Percentiles rank a stretch among this genome's conserved stretches.
Conservation (phyloP, 2,797 vertebrate species). For the Meriones psammophilus region DNA sequence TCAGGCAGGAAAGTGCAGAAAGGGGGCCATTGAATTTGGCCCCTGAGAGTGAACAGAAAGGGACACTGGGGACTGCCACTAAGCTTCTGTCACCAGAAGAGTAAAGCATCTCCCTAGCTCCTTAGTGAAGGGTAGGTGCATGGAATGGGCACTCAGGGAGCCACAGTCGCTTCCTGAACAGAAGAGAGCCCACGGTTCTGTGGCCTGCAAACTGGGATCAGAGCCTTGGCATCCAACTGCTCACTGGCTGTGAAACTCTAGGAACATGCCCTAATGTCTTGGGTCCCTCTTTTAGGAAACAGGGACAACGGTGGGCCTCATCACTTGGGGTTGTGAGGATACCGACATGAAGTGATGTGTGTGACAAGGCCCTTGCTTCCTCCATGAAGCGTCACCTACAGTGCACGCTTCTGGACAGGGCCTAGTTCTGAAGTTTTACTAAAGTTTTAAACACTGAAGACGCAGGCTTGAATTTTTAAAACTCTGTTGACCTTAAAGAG, state of each 20-base stretch:
- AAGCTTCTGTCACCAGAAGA: not conserved
- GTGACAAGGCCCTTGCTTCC: not conserved
- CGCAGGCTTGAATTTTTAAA: constrained; percentile 81
- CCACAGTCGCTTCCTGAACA: not conserved
- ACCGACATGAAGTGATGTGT: not conserved
- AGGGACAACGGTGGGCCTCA: not conserved
- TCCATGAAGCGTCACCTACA: not conserved
- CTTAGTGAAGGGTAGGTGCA: not conserved
- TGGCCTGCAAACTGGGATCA: not conserved
- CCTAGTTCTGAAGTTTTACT: constrained; percentile 29
- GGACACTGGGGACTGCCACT: not conserved
- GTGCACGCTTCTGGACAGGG: rapidly evolving
- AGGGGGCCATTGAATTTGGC: not conserved
- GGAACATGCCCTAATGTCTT: not conserved
- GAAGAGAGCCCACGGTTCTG: not conserved
- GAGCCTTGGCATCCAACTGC: not conserved
- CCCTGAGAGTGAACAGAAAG: not conserved
- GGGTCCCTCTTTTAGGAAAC: not conserved
- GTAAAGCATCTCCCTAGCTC: not conserved
- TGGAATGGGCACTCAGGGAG: too few species aligned
- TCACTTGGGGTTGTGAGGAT: not conserved
- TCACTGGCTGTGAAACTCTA: not conserved
- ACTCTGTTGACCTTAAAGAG: not conserved
- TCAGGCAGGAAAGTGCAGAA: not conserved
- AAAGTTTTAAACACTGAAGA: constrained; percentile 74